phyloP scores from a whole-genome alignment of 2,113 vertebrate genomes.

The Papio anubis region DNA sequence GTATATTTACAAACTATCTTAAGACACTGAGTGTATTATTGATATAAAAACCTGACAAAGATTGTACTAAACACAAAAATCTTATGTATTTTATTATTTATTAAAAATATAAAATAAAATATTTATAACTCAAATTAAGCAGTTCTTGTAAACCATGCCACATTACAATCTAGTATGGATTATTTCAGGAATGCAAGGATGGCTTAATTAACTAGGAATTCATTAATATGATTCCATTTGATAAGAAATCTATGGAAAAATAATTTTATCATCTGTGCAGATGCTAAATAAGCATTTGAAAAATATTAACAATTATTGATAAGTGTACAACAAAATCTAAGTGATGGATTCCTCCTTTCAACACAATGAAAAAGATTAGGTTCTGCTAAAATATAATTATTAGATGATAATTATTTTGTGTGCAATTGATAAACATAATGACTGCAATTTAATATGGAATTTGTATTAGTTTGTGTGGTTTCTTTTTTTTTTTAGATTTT shows the following conservation, averaged over 20 bases:
- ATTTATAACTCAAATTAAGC: background rate
- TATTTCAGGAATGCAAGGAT: background rate
- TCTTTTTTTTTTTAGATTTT: background rate
- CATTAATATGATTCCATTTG: background rate
- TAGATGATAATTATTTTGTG: background rate
- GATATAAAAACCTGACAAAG: background rate
- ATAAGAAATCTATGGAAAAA: background rate
- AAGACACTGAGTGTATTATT: background rate
- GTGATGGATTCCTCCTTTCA: background rate
- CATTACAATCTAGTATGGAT: background rate
- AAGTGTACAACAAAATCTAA: background rate
- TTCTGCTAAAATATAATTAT: background rate
- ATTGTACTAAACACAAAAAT: background rate
- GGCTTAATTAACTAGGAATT: background rate
- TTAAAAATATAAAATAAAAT: background rate
- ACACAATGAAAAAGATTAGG: background rate
- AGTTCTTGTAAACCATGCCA: background rate
- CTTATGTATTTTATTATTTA: background rate
- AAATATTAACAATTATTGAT: background rate
- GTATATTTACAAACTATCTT: background rate
- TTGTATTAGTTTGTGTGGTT: background rate
- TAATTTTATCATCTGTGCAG: background rate
- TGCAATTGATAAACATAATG: background rate
- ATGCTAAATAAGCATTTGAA: background rate
- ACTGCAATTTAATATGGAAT: background rate